Conservation (phyloP, 2,888 invertebrate species). For the Calameuta idolon region DNA sequence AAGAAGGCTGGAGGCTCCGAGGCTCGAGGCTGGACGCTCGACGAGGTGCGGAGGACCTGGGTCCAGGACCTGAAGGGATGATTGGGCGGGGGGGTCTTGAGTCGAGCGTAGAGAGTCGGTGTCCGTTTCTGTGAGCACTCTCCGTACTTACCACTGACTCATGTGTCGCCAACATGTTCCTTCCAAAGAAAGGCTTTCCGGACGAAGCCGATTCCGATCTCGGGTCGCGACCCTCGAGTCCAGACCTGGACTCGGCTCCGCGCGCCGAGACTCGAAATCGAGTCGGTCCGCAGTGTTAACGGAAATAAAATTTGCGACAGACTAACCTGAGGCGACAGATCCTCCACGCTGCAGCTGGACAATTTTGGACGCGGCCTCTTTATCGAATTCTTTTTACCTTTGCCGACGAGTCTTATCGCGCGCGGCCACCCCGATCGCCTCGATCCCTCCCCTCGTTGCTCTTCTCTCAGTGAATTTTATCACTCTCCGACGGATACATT, state of each 20-base stretch:
- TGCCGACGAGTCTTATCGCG: neutral
- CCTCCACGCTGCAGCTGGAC: conserved; percentile 58
- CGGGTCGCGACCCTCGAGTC: neutral
- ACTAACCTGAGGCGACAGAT: conserved; percentile 65
- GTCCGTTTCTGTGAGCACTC: conserved; percentile 51
- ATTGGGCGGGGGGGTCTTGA: conserved; percentile 36
- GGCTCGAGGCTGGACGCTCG: neutral
- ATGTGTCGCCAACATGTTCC: conserved; percentile 61
- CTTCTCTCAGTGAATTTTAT: neutral
- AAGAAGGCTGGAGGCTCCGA: neutral
- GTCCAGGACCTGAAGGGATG: conserved; percentile 26
- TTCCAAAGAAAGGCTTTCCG: conserved; percentile 54
- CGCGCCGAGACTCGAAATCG: conserved; percentile 25
- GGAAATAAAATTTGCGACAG: conserved; percentile 59
- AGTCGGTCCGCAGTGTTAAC: conserved; percentile 41
- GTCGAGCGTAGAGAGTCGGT: conserved; percentile 55
- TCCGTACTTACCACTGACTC: conserved; percentile 66
- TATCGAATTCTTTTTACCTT: neutral
- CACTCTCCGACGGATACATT: neutral
- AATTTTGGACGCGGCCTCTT: neutral
- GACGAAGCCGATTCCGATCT: conserved; percentile 44
- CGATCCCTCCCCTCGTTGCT: neutral
- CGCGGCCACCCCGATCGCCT: neutral
- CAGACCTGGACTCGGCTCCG: neutral
- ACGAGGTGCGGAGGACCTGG: neutral